Base-by-base conservation (phyloP, 2,113 vertebrate species). In the Phalacrocorax pelagicus region DNA sequence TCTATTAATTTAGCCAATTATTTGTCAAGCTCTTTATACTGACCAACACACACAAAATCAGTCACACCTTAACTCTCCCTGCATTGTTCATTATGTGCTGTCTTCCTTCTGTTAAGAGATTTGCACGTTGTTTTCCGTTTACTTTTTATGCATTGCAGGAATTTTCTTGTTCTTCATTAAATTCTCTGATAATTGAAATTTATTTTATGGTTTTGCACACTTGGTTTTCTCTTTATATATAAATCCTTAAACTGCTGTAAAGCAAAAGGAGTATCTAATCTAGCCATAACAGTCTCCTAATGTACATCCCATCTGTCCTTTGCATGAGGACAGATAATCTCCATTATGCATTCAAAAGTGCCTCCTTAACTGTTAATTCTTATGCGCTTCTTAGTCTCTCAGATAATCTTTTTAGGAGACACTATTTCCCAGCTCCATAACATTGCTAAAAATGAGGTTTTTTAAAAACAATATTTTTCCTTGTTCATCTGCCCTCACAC, bases 281-380 rank as follows among this genome's bases (percentile, higher is more conserved):
- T 32, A 58, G 59, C 36, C 24, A 9, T 23, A 75, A 40, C 9
- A 74, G 40, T 63, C 74, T 85, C 40, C 44, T 67, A 82, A 61
- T 52, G 23, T 71, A 54, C 3, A 1, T 73, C 72, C 42, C 80
- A 81, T 92, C 83, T 90, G 67, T 51, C 75, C 58, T 88, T 81
- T 52, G 42, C 59, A 93, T 88, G 82, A 73, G 66, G 71, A 88
- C 9, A 44, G 88, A 90, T 90, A 86, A 95, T 92, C 82, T 90
- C 91, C 63, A 94, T 66, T 86, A 73, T 61, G 30, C 30, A 73
- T 67, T 90, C 54, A 83, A 44, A 92, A 96, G 63, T 73, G 58
- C 75, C 72, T 88, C 88, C 67, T 93, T 88, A 90, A 88, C 91
- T 80, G 55, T 71, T 88, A 95, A 92, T 92, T 93, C 46, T 61